phyloP scores from a whole-genome alignment of 2,113 vertebrate genomes.

The Chrysochloris asiatica region DNA sequence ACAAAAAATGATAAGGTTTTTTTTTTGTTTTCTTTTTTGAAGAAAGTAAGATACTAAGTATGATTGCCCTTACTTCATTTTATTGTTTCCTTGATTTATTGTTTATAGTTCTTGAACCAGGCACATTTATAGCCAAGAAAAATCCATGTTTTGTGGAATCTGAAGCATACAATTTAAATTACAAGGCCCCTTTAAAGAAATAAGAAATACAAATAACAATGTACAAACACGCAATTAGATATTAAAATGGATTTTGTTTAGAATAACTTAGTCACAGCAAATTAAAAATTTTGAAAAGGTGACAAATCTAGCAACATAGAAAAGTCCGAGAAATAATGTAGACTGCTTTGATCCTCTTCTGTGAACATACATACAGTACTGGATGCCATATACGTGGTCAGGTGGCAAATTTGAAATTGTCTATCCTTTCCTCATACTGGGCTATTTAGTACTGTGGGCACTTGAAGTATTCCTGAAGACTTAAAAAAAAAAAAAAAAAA shows the following conservation, averaged over 20 bases:
- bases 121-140: not conserved
- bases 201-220: not conserved
- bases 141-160: not conserved
- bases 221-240: not conserved
- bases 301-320: not conserved
- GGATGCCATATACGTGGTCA: not conserved
- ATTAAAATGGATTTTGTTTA: not conserved
- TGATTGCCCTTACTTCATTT: not conserved
- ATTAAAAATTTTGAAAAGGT: not conserved
- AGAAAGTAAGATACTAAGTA: not conserved
- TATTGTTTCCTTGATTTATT: slow-evolving; percentile 8
- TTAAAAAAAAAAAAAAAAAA: too few relatives aligned
- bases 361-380: not conserved
- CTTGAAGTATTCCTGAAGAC: not conserved
- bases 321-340: not conserved
- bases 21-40: slow-evolving; percentile 27
- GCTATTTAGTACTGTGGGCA: not conserved
- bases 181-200: slow-evolving; percentile 1
- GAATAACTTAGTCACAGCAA: not conserved
- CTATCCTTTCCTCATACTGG: not conserved
- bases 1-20: too few relatives aligned
- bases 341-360: not conserved
- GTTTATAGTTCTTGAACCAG: not conserved
- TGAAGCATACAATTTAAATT: not conserved
- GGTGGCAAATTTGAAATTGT: not conserved